phyloP scores from a whole-genome alignment of 2,797 vertebrate species.

The Pseudomugil tenellus region DNA sequence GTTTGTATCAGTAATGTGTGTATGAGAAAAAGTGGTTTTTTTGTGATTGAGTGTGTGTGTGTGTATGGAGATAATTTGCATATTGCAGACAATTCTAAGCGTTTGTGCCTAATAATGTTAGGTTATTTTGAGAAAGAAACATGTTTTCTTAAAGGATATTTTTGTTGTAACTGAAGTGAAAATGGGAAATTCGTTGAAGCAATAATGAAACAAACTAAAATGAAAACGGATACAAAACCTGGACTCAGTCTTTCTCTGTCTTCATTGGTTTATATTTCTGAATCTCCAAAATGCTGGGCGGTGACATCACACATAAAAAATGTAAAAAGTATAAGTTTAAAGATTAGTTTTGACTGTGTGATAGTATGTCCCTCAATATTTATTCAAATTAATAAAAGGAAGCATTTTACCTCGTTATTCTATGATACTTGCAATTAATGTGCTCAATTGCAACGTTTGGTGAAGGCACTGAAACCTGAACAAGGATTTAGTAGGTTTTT shows the following conservation, averaged over 20 bases:
- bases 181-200: slow-evolving; percentile 68
- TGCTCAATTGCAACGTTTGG: background rate
- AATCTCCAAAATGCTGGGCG: slow-evolving; percentile 22
- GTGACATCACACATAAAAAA: slow-evolving; percentile 21
- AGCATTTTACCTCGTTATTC: slow-evolving; percentile 30
- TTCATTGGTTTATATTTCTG: slow-evolving; percentile 24
- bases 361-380: slow-evolving; percentile 50
- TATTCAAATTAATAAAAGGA: slow-evolving; percentile 60
- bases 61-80: slow-evolving; percentile 37
- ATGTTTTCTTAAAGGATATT: slow-evolving; percentile 63
- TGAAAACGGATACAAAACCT: slow-evolving; percentile 47
- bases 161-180: slow-evolving; percentile 53
- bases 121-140: slow-evolving; percentile 43
- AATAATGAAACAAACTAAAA: slow-evolving; percentile 79
- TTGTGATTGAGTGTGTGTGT: slow-evolving; percentile 34
- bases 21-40: slow-evolving; percentile 39
- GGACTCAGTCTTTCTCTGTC: slow-evolving; percentile 45
- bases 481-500: background rate
- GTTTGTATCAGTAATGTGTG: slow-evolving; percentile 42
- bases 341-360: slow-evolving; percentile 48
- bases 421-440: slow-evolving; percentile 43
- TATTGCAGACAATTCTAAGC: slow-evolving; percentile 51
- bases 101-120: slow-evolving; percentile 68
- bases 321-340: slow-evolving; percentile 26
- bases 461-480: background rate